Evolutionary conservation across 2,888 invertebrate genomes (phyloP).

Genomic region (Epistrophe grossulariae): DNA sequence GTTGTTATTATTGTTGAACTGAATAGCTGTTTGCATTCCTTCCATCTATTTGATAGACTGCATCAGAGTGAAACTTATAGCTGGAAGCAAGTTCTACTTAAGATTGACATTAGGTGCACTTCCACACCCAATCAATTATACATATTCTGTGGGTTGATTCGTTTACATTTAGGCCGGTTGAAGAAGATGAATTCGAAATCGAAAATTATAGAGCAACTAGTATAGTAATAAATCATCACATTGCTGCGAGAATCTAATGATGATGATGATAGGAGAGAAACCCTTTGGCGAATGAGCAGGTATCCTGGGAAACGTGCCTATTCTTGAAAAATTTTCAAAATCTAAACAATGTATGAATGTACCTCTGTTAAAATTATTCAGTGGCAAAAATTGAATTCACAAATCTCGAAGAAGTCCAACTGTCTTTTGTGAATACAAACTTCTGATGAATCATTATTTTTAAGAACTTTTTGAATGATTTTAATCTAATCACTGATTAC

Average conservation of each 20-base stretch:
- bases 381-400: too few species aligned
- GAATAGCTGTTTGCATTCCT: constrained; percentile 40
- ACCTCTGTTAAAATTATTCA: too few species aligned
- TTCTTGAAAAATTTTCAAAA: too few species aligned
- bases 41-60: constrained; percentile 44
- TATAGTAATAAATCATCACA: constrained; percentile 49
- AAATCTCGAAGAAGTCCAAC: too few species aligned
- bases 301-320: not conserved
- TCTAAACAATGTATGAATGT: too few species aligned
- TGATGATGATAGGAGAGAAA: not conserved
- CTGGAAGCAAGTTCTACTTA: constrained; percentile 21
- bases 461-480: too few species aligned
- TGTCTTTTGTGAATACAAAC: too few species aligned
- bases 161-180: constrained; percentile 25
- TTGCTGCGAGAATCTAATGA: constrained; percentile 8
- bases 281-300: constrained; percentile 1
- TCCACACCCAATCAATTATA: constrained; percentile 70
- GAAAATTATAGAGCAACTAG: constrained; percentile 52
- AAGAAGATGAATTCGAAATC: constrained; percentile 32
- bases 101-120: constrained; percentile 60
- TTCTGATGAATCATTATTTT: too few species aligned
- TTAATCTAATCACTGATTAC: too few species aligned
- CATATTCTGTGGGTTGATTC: constrained; percentile 46
- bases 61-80: constrained; percentile 10
- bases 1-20: constrained; percentile 4